Evolutionary conservation across 1,140 invertebrate genomes (phyloP).

Genomic region (Drosophila micromelanica): DNA sequence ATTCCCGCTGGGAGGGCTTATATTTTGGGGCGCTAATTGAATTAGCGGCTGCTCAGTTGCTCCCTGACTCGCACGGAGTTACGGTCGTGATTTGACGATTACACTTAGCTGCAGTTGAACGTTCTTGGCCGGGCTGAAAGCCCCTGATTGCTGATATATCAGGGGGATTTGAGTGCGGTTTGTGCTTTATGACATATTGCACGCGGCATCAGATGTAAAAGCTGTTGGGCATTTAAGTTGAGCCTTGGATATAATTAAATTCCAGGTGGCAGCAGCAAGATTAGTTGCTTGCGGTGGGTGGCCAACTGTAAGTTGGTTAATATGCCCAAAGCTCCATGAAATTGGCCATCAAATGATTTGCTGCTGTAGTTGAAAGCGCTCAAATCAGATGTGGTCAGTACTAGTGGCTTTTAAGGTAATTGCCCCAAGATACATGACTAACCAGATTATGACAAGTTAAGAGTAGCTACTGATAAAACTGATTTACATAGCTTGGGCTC

Average conservation of each 20-base stretch:
- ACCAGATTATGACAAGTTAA: conserved; percentile 9
- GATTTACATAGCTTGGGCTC: not conserved
- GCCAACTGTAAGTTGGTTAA: conserved; percentile 38
- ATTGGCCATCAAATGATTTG: conserved; percentile 52
- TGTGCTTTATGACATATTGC: conserved; percentile 51
- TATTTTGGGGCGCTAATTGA: conserved; percentile 71
- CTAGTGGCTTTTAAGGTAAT: conserved; percentile 10
- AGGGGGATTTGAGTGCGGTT: conserved; percentile 23
- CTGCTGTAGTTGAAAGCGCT: conserved; percentile 9
- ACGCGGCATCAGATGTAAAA: conserved; percentile 48
- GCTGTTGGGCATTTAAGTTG: conserved; percentile 36
- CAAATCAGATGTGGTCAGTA: conserved; percentile 2
- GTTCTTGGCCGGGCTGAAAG: not conserved
- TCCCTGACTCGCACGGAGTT: conserved; percentile 10
- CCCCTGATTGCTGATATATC: conserved; percentile 11
- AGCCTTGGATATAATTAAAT: conserved; percentile 67
- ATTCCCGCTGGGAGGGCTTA: conserved; percentile 43
- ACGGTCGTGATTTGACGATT: conserved; percentile 55
- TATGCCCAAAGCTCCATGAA: conserved; percentile 62
- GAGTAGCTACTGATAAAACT: conserved; percentile 1
- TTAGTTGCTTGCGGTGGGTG: conserved; percentile 8
- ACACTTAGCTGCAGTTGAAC: conserved; percentile 45
- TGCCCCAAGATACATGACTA: not conserved
- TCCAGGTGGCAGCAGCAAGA: conserved; percentile 46
- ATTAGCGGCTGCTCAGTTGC: conserved; percentile 51